Base-by-base conservation (phyloP, 2,888 invertebrate species). In the Parascotia fuliginaria region DNA sequence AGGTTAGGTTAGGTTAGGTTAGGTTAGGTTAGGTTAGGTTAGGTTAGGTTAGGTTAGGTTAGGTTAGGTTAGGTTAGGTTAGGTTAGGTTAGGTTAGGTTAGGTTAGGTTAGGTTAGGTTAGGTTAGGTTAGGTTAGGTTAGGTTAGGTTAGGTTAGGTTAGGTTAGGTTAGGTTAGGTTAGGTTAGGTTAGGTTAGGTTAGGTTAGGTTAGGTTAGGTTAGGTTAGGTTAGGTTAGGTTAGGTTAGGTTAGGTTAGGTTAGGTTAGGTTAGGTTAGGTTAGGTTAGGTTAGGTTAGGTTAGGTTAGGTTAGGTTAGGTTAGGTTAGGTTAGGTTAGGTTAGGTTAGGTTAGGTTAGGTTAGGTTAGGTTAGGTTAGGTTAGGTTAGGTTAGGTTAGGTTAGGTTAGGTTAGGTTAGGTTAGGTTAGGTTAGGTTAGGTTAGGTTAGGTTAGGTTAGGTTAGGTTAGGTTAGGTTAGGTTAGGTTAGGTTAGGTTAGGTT, bases 41-140 rank as follows among this genome's bases (percentile, higher is more conserved):
- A 42, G 42, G 33, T 32, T 32, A 31, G 32, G 33, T 13, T 19
- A 16, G 16, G 42, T 14, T 42, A 16, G 16, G 22, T 14, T 31
- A 36, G 34, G 31, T 3, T 16, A 14, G 53, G 56, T 57, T 57
- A 56, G 57, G 60, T 60, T 60, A 56, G 42, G 49, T 49, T 49
- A 43, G 49, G 49, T 45, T 45, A 45, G 45, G 38, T 49, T 42
- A 42, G 42, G 42, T 49, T 39, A 42, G 49, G 42, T 43, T 42
- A 42, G 49, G 42, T 43, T 42, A 42, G 42, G 42, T 49, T 42
- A 42, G n/a, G 42, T 45, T 49, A 49, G 49, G 49, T 49, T 49
- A 49, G 42, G 49, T 49, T 49, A 49, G 43, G 49, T 49, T 49
- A 49, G 43, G 47, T 48, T 42, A 48, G 47, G 47, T 48, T 48